Evolutionary conservation across 1,140 invertebrate genomes (phyloP), one percentile per base, ranked within the genome.

Genomic region (Sarcophaga bullata): DNA sequence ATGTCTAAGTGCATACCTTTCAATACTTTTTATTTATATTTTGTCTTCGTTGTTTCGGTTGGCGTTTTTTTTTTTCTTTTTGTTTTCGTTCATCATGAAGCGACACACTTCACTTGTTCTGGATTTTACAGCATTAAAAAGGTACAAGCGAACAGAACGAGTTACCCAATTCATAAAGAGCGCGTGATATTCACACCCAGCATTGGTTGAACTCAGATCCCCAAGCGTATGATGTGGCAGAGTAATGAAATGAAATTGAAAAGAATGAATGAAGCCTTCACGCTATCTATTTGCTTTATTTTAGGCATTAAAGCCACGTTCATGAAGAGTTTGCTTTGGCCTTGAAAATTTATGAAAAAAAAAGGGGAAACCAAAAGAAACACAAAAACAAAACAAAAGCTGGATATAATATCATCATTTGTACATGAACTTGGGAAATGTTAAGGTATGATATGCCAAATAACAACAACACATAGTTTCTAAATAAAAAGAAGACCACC

Each of bases 301-400:
- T 62, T 62, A 62, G 58, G 58, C 58, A 62, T n/a, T 62, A 62
- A 62, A 62, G 58, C 58, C 58, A 62, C n/a, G 58, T 62, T 17
- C 58, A 17, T 62, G 58, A 17, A 17, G 58, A 62, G 58, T 17
- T 54, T 62, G 58, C n/a, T 17, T 62, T 15, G 10, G 6, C 6
- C 6, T 6, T 8, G 11, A 6, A 9, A 62, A 62, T n/a, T n/a
- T n/a, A n/a, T n/a, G n/a, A n/a, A n/a, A n/a, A n/a, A n/a, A n/a
- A n/a, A n/a, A n/a, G n/a, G n/a, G n/a, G n/a, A n/a, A n/a, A n/a
- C n/a, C n/a, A n/a, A n/a, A n/a, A n/a, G n/a, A n/a, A n/a, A n/a
- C n/a, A n/a, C n/a, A n/a, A n/a, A n/a, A n/a, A n/a, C n/a, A 58
- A 58, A 15, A 62, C 58, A 5, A 17, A 17, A 17, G 58, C 19